Base-by-base conservation (phyloP, 2,888 invertebrate genomes). In the Argyresthia albistria region DNA sequence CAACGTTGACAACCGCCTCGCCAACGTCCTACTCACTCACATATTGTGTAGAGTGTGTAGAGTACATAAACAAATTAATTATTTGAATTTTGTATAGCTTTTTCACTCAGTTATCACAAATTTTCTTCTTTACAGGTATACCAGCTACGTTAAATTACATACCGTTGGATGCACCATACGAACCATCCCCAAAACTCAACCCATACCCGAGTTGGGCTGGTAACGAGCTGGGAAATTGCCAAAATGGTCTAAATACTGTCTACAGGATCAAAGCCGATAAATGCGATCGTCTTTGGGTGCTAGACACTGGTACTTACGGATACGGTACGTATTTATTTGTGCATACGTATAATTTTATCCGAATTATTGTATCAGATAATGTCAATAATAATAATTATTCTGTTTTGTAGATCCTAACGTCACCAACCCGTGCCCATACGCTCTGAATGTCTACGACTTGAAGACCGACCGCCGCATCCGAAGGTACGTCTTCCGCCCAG, bases 141-240 rank as follows among this genome's bases (percentile, higher is more conserved):
- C 95, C 95, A 39, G 90, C 94, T 4, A 95, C 95, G 1, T 76
- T 95, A 56, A 95, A 94, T 71, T 95, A 94, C 78, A 91, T 95
- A 55, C 90, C 93, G 3, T 76, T 94, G 64, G 91, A 92, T 59
- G 88, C 89, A 10, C 88, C 90, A 11, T 84, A 89, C 59, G 89
- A 90, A 9, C 91, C 91, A n/a, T 93, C 94, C 0, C 95, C 95
- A 0, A 90, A 90, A 59, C 78, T 95, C 39, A 93, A 89, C 54
- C 95, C 95, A 1, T 95, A 94, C 70, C 95, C 95, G 8, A 92
- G 91, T 67, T 93, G 91, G 90, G 86, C 89, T 46, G 91, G 90
- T 64, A 95, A 95, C 65, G 91, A 91, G 58, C 88, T 93, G 46
- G 95, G 93, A 11, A 92, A 93, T 71, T 95, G 95, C 62, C 91